These are phyloP conservation scores for Allophyes oxyacanthae DNA, from an alignment of 2,888 invertebrate genomes.

Conservation along the genomic window DNA sequence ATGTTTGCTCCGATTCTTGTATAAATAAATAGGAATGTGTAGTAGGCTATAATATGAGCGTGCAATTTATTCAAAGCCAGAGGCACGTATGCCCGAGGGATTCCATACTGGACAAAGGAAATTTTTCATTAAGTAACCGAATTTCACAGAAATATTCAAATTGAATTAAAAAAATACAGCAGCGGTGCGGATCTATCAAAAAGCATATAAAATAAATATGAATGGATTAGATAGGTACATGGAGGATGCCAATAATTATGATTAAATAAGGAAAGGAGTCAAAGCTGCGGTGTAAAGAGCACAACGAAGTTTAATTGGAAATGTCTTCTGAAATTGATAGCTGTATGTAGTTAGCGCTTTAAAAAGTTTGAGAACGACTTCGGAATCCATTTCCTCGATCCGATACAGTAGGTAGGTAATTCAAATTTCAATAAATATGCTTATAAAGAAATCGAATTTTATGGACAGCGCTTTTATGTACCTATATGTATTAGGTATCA, in stretches of 20 bases:
- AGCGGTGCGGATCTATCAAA: constrained; percentile 1
- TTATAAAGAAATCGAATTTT: constrained; percentile 43
- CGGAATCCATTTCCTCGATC: constrained; percentile 67
- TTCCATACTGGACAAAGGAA: constrained; percentile 65
- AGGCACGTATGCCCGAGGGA: constrained; percentile 59
- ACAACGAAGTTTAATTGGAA: constrained; percentile 84
- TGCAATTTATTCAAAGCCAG: constrained; percentile 71
- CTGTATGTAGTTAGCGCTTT: constrained; percentile 71
- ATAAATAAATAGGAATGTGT: constrained; percentile 7
- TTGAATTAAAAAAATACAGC: constrained; percentile 45
- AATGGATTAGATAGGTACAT: not conserved
- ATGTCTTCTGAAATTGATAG: constrained; percentile 82
- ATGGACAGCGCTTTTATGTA: no score
- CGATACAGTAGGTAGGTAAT: constrained; percentile 55
- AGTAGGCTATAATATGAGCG: not conserved
- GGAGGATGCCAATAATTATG: constrained; percentile 39
- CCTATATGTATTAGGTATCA: no score
- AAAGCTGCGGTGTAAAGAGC: constrained; percentile 59
- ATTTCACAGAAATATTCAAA: constrained; percentile 63
- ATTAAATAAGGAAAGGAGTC: constrained; percentile 42
- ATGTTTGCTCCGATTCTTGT: constrained; percentile 18
- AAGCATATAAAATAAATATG: constrained; percentile 10
- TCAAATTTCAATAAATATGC: constrained; percentile 58
- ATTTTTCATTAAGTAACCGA: constrained; percentile 68
- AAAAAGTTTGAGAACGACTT: constrained; percentile 72